Conservation (phyloP, 2,113 vertebrate species). For the Vombatus ursinus region DNA sequence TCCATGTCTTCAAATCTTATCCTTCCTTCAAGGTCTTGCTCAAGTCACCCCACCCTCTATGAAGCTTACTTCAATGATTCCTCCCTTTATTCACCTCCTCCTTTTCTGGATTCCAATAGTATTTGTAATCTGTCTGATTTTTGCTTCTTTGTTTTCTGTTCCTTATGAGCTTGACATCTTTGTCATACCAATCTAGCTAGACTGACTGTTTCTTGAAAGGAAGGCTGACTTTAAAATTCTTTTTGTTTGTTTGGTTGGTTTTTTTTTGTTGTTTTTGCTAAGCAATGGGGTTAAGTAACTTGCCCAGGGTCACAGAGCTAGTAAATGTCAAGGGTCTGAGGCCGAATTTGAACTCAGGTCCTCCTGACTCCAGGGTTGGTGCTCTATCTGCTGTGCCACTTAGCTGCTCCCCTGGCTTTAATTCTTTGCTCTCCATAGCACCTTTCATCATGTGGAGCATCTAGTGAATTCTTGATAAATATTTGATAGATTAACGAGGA, state of each 20-base stretch:
- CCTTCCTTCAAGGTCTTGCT: not conserved
- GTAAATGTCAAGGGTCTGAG: too few species aligned
- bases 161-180: not conserved
- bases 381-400: too few species aligned
- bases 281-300: too few species aligned
- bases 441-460: rapidly evolving
- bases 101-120: not conserved
- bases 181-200: not conserved
- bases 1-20: not conserved
- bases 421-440: not conserved
- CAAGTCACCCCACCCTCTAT: not conserved
- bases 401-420: not conserved
- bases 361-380: too few species aligned
- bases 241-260: too few species aligned
- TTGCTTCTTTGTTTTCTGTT: not conserved
- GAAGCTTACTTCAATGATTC: not conserved
- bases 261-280: too few species aligned
- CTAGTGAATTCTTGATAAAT: too few species aligned
- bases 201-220: not conserved
- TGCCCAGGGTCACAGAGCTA: too few species aligned
- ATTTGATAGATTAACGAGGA: not conserved
- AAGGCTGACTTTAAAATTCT: not conserved
- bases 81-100: not conserved
- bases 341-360: too few species aligned
- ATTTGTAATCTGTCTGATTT: not conserved